Evolutionary conservation across 2,888 invertebrate species (phyloP).

Genomic region (Drosophila sordidapex): DNA sequence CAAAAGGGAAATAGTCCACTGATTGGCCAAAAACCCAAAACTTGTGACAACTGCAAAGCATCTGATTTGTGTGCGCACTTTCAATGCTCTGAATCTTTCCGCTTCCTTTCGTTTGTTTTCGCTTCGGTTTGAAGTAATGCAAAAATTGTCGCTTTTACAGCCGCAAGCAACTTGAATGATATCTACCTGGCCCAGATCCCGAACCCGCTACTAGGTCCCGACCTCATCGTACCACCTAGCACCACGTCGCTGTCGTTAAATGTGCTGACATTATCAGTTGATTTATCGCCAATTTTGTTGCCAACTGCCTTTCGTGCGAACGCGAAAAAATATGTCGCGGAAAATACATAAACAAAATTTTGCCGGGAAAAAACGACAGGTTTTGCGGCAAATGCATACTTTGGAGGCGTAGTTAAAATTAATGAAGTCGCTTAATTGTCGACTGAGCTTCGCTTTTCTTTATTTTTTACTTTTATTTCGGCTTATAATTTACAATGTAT

Average conservation of each 20-base stretch:
- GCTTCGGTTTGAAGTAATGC: slow-evolving; percentile 3
- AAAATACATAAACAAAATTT: slow-evolving; percentile 54
- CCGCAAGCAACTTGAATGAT: slow-evolving; percentile 29
- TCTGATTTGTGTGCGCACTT: slow-evolving; percentile 27
- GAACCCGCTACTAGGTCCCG: neutral
- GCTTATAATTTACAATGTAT: slow-evolving; percentile 40
- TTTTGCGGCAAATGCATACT: slow-evolving; percentile 1
- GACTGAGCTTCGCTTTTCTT: slow-evolving; percentile 36
- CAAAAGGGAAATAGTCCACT: slow-evolving; percentile 40
- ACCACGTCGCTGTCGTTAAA: slow-evolving; percentile 54
- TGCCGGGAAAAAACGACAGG: slow-evolving; percentile 3
- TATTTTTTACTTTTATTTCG: slow-evolving; percentile 21
- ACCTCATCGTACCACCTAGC: slow-evolving; percentile 9
- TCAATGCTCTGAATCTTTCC: neutral
- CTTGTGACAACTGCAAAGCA: slow-evolving; percentile 40
- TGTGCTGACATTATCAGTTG: slow-evolving; percentile 80
- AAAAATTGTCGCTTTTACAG: slow-evolving; percentile 24
- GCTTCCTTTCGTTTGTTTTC: neutral
- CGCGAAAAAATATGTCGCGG: slow-evolving; percentile 47
- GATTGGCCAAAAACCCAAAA: slow-evolving; percentile 46
- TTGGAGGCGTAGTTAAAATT: slow-evolving; percentile 62
- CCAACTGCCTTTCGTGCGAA: slow-evolving; percentile 57
- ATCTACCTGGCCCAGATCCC: slow-evolving; percentile 7
- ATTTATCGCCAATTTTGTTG: slow-evolving; percentile 74
- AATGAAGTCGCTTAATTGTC: slow-evolving; percentile 71